Percentiles rank a stretch among this genome's conserved stretches.
Evolutionary conservation across 2,888 invertebrate species (phyloP).

Genomic region (Koerneria pararmatus): DNA sequence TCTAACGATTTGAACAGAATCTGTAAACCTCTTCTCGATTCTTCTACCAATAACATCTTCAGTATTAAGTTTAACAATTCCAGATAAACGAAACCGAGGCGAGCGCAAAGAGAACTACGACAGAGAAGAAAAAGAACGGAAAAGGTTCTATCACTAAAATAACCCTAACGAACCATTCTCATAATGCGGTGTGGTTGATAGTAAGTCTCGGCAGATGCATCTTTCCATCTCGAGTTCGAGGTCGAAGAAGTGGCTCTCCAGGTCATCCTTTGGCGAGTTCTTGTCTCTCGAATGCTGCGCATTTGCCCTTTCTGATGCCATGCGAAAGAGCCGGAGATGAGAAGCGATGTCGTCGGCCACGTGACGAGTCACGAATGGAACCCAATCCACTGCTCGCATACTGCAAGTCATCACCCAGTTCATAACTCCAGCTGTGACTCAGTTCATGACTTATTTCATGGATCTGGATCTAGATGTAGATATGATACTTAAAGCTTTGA

Average conservation of each 20-base stretch:
- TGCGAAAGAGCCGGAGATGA: constrained; percentile 80
- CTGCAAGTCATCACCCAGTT: constrained; percentile 42
- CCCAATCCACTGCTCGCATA: constrained; percentile 75
- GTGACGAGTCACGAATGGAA: constrained; percentile 78
- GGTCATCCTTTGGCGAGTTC: constrained; percentile 51
- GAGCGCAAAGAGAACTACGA: no score
- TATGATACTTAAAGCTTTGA: no score
- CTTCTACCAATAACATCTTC: no score
- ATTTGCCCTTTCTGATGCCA: constrained; percentile 64
- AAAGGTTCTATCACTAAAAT: not conserved
- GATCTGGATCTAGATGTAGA: no score
- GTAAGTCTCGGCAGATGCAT: constrained; percentile 75
- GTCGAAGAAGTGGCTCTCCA: constrained; percentile 81
- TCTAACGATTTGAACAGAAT: no score
- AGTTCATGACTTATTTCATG: no score
- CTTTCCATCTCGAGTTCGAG: constrained; percentile 82
- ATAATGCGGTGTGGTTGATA: constrained; percentile 71
- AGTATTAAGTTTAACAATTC: no score
- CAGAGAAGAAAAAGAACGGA: no score
- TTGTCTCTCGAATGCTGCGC: constrained; percentile 5
- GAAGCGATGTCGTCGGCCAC: constrained; percentile 85
- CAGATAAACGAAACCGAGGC: no score
- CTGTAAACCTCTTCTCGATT: no score
- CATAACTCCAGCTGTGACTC: no score
- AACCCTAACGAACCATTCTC: constrained; percentile 63